Evolutionary conservation across 2,888 invertebrate species (phyloP).

Genomic region (Thymelicus lineola): DNA sequence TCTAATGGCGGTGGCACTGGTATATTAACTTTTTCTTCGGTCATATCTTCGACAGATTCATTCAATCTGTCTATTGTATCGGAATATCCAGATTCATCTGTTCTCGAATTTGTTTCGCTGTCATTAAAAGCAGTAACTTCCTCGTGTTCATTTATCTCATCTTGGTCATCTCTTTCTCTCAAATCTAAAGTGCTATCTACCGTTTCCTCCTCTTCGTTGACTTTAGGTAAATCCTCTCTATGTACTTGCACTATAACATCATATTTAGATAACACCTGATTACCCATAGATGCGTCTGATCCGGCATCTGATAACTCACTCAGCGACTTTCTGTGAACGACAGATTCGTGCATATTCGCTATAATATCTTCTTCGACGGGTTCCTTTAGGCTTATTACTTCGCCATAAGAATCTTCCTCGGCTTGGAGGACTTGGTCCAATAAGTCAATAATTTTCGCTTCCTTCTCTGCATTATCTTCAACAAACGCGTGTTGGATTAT

Average conservation of each 20-base stretch:
- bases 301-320: constrained; percentile 76
- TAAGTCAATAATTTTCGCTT: constrained; percentile 79
- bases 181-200: constrained; percentile 48
- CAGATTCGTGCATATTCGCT: constrained; percentile 48
- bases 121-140: constrained; percentile 69
- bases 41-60: constrained; percentile 62
- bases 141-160: constrained; percentile 54
- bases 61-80: constrained; percentile 73
- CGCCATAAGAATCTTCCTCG: constrained; percentile 76
- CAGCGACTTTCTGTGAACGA: constrained; percentile 67
- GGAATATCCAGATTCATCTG: constrained; percentile 79
- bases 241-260: constrained; percentile 85
- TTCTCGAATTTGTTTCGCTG: constrained; percentile 72
- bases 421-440: constrained; percentile 80
- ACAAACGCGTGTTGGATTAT: constrained; percentile 63
- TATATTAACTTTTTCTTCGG: constrained; percentile 60
- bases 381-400: constrained; percentile 65
- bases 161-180: constrained; percentile 38
- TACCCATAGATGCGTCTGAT: constrained; percentile 74
- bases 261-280: constrained; percentile 79
- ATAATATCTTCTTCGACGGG: constrained; percentile 54
- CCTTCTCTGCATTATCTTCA: constrained; percentile 74
- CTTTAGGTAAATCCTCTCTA: constrained; percentile 79
- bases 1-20: constrained; percentile 76
- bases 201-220: constrained; percentile 72